Evolutionary conservation across 1,140 invertebrate species (phyloP), one percentile per base, ranked within the genome.

Genomic region (Trachymyrmex cornetzi): DNA sequence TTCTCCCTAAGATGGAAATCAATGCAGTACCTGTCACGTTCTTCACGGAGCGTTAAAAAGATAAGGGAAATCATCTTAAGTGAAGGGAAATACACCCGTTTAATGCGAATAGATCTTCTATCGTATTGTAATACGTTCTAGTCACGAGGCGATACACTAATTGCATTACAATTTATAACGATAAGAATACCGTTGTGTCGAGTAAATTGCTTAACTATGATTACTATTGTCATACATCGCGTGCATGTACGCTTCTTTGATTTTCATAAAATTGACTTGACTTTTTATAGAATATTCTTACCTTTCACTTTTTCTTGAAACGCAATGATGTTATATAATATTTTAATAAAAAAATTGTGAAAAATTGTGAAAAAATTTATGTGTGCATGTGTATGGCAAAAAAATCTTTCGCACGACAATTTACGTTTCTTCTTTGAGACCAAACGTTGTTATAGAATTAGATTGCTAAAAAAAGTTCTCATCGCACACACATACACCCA

Each of bases 221-320:
- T 74, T 84, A 61, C 69, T 61, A 84, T 84, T 84, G 80, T 84
- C 55, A 22, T 59, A 48, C 38, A 50, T 84, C 69, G 55, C 80
- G 69, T 75, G 80, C 63, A 69, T 14, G 48, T 48, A 55, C 14
- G 30, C 53, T 72, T 55, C 53, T 74, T 30, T 38, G 57, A 50
- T 74, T 55, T 61, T 50, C 69, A 74, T 75, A 74, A 84, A 74
- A 84, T 84, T 75, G 24, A 38, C 24, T 84, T 74, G 69, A 74
- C 69, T 74, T 50, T 84, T 50, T 74, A 63, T 84, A 22, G 6
- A 84, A 50, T 50, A 74, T 74, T 74, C 7, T 38, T 19, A 81
- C 79, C 69, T 63, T 84, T 84, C 80, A 84, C 80, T 84, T 84
- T 50, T 84, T 84, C 69, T 61, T 30, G 24, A 84, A 75, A 63